Percentiles rank a stretch among this genome's conserved stretches.
Conservation (phyloP, 2,113 vertebrate genomes). For the Zeus faber region DNA sequence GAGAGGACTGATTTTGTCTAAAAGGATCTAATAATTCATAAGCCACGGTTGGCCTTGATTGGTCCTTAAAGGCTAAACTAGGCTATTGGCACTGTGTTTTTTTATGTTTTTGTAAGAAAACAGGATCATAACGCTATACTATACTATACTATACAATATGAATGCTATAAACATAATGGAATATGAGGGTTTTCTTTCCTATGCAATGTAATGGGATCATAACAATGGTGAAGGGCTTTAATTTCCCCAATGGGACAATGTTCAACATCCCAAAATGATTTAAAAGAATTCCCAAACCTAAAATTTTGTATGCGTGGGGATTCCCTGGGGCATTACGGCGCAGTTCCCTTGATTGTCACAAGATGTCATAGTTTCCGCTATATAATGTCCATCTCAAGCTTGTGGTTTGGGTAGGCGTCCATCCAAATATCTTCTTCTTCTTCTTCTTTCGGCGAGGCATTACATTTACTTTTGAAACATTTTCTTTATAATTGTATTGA, state of each 20-base stretch:
- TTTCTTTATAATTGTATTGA: not conserved
- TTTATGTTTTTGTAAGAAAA: not conserved
- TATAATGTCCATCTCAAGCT: not conserved
- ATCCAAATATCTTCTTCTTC: not conserved
- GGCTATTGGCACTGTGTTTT: not conserved
- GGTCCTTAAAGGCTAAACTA: too few species aligned
- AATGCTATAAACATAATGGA: constrained; percentile 4
- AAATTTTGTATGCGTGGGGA: constrained; percentile 2
- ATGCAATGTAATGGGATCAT: not conserved
- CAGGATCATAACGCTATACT: not conserved
- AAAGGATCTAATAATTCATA: too few species aligned
- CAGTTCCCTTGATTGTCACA: constrained; percentile 27
- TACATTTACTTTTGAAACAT: too few species aligned
- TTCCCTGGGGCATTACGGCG: not conserved
- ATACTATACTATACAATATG: not conserved
- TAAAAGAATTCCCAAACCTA: not conserved
- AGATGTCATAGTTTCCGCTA: constrained; percentile 48
- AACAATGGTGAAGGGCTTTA: constrained; percentile 17
- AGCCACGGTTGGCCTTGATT: too few species aligned
- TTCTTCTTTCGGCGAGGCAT: too few species aligned
- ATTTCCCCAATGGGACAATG: constrained; percentile 3
- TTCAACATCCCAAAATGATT: constrained; percentile 15
- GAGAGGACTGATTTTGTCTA: too few species aligned
- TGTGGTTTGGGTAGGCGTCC: not conserved
- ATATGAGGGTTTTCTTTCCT: constrained; percentile 25